These are phyloP conservation scores for Lichenostomus cassidix DNA, from an alignment of 2,113 vertebrate genomes.

Conservation along the genomic window DNA sequence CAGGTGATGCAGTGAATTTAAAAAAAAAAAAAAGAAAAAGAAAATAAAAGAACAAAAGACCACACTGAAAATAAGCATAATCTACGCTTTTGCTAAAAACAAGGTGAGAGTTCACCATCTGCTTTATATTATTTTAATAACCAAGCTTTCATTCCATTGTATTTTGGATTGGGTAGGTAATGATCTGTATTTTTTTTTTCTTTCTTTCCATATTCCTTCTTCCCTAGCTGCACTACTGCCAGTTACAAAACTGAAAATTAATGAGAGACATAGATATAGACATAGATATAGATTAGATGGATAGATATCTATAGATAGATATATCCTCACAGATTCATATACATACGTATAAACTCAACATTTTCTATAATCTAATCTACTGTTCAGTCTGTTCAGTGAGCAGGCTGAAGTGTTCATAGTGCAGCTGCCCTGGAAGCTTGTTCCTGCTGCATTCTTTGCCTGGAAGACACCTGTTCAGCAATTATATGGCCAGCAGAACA, in stretches of 20 bases:
- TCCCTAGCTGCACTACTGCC: neutral
- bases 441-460: neutral
- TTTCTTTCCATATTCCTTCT: neutral
- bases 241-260: neutral
- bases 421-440: conserved; percentile 4
- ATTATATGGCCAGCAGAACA: conserved; percentile 19
- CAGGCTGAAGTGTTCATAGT: neutral
- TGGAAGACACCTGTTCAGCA: conserved; percentile 43
- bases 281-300: no score
- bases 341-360: neutral
- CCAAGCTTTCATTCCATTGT: neutral
- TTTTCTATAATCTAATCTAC: neutral
- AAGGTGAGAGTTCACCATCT: neutral
- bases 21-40: neutral
- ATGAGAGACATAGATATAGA: neutral
- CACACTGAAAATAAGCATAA: neutral
- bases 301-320: no score
- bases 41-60: neutral
- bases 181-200: neutral
- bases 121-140: neutral
- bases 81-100: neutral
- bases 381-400: neutral
- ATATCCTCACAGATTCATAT: neutral
- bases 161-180: neutral
- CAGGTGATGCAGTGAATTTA: neutral